A percentile compares a stretch with the other conserved stretches of the same genome.
These are phyloP conservation scores for Diaperis boleti DNA, from an alignment of 2,888 invertebrate genomes.

Conservation along the genomic window DNA sequence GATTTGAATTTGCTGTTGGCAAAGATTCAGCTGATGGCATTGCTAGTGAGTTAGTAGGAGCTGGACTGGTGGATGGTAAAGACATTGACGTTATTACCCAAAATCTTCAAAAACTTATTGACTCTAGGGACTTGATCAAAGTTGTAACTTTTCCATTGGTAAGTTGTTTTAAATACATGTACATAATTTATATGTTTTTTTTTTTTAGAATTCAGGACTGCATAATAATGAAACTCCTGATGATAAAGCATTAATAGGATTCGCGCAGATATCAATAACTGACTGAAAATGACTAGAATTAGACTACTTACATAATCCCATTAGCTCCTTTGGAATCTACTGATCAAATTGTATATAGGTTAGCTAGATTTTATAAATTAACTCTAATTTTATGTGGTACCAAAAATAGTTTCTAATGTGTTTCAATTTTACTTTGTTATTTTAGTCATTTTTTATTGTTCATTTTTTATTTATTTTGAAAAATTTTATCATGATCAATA, in stretches of 20 bases:
- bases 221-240: constrained; percentile 86
- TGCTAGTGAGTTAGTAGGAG: constrained; percentile 92
- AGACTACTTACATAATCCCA: constrained; percentile 38
- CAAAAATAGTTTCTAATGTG: constrained; percentile 25
- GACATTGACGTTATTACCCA: constrained; percentile 94
- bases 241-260: constrained; percentile 95
- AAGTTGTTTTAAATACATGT: too few relatives aligned
- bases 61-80: constrained; percentile 91
- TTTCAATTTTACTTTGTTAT: constrained; percentile 15
- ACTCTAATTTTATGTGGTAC: constrained; percentile 32
- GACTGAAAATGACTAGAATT: constrained; percentile 70
- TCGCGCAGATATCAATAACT: constrained; percentile 96
- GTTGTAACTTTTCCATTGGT: constrained; percentile 91
- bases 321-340: constrained; percentile 58
- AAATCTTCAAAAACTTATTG: constrained; percentile 92
- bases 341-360: constrained; percentile 56
- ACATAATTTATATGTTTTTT: too few relatives aligned
- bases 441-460: constrained; percentile 32
- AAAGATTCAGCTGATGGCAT: constrained; percentile 94
- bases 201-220: constrained; percentile 74
- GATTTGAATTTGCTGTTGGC: constrained; percentile 94
- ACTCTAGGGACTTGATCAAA: constrained; percentile 75
- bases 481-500: constrained; percentile 52
- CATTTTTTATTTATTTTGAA: constrained; percentile 30
- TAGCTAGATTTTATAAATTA: constrained; percentile 52